Conservation (phyloP, 1,140 invertebrate species). For the Bombus sylvicola region DNA sequence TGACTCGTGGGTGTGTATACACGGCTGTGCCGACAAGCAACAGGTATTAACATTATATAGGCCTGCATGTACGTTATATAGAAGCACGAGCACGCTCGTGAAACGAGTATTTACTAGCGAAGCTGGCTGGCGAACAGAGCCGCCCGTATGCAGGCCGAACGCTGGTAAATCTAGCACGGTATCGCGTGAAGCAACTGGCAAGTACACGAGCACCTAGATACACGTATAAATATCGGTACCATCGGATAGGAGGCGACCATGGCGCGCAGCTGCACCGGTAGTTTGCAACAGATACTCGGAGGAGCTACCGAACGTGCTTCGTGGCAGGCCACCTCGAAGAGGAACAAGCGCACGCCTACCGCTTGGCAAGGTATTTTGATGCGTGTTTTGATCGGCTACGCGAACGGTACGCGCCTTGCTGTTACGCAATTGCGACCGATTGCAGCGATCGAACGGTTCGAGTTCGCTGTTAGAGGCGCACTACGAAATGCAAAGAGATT, state of each 20-base stretch:
- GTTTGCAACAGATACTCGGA: conserved; percentile 49
- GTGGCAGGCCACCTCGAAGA: conserved; percentile 38
- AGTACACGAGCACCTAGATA: conserved; percentile 46
- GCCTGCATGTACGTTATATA: background rate
- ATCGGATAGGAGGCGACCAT: conserved; percentile 13
- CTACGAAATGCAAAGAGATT: too few species aligned
- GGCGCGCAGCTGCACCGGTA: conserved; percentile 45
- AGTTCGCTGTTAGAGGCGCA: background rate
- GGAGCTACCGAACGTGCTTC: conserved; percentile 31
- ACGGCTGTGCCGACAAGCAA: background rate
- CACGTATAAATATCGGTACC: conserved; percentile 50
- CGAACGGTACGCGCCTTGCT: conserved; percentile 12
- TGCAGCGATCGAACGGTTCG: background rate
- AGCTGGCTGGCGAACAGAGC: background rate
- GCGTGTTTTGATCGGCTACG: conserved; percentile 14
- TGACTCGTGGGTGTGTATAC: conserved; percentile 29
- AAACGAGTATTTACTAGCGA: conserved; percentile 48
- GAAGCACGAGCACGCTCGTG: conserved; percentile 8
- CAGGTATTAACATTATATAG: conserved; percentile 29
- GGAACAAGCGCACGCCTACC: conserved; percentile 14
- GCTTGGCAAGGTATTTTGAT: conserved; percentile 31
- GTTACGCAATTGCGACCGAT: conserved; percentile 18
- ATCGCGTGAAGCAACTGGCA: conserved; percentile 53
- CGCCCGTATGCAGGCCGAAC: conserved; percentile 1
- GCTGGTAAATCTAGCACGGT: conserved; percentile 53